A percentile compares a stretch with the other conserved stretches of the same genome.
Conservation (phyloP, 1,140 invertebrate genomes). For the Halesus radiatus region DNA sequence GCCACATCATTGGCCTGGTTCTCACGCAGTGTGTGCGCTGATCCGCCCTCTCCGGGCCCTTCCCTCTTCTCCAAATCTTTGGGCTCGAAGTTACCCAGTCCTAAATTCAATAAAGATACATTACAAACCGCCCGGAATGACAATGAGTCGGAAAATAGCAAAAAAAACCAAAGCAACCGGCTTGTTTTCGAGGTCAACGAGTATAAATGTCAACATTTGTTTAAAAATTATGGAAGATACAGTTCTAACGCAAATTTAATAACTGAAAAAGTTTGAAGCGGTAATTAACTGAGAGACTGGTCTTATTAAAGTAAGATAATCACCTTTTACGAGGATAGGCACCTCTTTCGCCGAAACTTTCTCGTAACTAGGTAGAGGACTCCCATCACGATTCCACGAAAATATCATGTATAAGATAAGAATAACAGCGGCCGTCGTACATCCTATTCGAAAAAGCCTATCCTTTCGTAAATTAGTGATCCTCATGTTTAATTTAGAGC, state of each 20-base stretch:
- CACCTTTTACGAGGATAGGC: conserved; percentile 62
- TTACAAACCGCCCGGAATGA: not conserved
- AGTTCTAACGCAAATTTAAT: no score
- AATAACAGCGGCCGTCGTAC: conserved; percentile 60
- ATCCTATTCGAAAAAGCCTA: conserved; percentile 62
- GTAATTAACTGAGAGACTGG: no score
- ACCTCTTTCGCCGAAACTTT: conserved; percentile 56
- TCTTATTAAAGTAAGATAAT: not conserved
- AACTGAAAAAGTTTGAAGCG: no score
- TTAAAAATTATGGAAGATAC: no score
- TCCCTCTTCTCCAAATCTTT: conserved; percentile 70
- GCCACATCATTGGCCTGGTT: conserved; percentile 81
- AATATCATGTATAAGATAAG: conserved; percentile 65
- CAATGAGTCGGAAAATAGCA: not conserved
- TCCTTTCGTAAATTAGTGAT: conserved; percentile 64
- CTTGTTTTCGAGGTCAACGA: not conserved
- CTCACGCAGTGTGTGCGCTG: conserved; percentile 79
- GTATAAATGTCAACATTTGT: not conserved
- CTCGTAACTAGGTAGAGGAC: conserved; percentile 59
- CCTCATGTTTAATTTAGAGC: conserved; percentile 58
- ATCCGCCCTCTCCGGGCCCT: conserved; percentile 89
- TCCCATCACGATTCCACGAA: conserved; percentile 60
- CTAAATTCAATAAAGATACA: conserved; percentile 14
- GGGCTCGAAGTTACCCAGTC: conserved; percentile 79
- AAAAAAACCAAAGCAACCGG: not conserved